A percentile compares a stretch with the other conserved stretches of the same genome.
These are phyloP conservation scores for Corydoras maculifer DNA, from an alignment of 2,113 vertebrate species.

Conservation along the genomic window DNA sequence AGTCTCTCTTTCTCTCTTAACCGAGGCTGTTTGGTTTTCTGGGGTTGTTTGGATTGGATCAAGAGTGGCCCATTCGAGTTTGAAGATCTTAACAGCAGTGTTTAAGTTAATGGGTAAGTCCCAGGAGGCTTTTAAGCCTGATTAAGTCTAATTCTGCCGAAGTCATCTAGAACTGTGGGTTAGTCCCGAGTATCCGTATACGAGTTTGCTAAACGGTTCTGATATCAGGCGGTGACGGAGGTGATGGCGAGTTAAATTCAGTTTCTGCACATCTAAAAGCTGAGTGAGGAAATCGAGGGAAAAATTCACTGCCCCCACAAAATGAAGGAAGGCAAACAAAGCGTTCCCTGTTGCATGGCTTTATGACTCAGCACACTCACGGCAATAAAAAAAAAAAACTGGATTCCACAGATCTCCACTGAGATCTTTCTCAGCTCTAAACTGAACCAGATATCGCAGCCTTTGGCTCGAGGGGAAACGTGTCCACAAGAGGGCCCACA, in stretches of 20 bases:
- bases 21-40: no score
- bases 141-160: slow-evolving; percentile 10
- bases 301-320: neutral
- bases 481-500: slow-evolving; percentile 35
- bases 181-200: neutral
- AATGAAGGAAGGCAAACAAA: slow-evolving; percentile 26
- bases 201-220: no score
- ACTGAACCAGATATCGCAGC: slow-evolving; percentile 30
- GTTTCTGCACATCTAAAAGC: neutral
- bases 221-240: no score
- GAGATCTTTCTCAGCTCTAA: slow-evolving; percentile 29
- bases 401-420: slow-evolving; percentile 24
- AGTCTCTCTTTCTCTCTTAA: neutral
- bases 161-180: neutral
- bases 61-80: slow-evolving; percentile 17
- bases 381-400: slow-evolving; percentile 14
- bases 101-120: neutral
- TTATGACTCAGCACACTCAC: slow-evolving; percentile 35
- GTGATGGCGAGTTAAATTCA: no score
- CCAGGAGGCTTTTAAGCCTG: slow-evolving; percentile 12
- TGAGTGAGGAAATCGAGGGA: neutral
- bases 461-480: slow-evolving; percentile 23
- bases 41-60: slow-evolving; percentile 25
- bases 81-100: slow-evolving; percentile 30
- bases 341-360: slow-evolving; percentile 14